Conservation (phyloP, 2,797 vertebrate genomes). For the Dallia pectoralis region DNA sequence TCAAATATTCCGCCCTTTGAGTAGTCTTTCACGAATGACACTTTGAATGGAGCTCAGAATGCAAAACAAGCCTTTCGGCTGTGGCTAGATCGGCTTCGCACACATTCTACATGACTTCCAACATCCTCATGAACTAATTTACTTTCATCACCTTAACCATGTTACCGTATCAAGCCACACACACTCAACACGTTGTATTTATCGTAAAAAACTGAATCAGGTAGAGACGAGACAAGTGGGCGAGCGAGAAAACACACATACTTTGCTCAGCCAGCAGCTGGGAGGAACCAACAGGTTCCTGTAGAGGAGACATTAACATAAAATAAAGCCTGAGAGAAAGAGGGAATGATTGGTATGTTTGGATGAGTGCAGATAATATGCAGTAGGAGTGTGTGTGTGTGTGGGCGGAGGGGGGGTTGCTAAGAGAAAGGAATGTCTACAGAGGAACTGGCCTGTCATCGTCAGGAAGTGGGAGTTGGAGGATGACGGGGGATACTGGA, state of each 20-base stretch:
- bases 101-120: not conserved
- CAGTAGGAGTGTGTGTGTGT: slow-evolving; percentile 17
- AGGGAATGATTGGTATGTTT: slow-evolving; percentile 57
- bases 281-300: slow-evolving; percentile 28
- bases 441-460: slow-evolving; percentile 78
- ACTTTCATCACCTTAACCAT: not conserved
- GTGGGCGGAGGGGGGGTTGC: slow-evolving; percentile 5
- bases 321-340: slow-evolving; percentile 54
- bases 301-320: slow-evolving; percentile 36
- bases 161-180: not conserved
- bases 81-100: not conserved
- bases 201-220: too few species aligned
- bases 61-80: not conserved
- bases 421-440: slow-evolving; percentile 60
- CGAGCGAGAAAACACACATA: too few species aligned
- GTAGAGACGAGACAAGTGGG: too few species aligned
- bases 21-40: not conserved
- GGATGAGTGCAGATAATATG: slow-evolving; percentile 47
- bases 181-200: not conserved
- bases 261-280: slow-evolving; percentile 2
- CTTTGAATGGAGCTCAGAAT: not conserved
- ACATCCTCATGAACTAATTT: not conserved
- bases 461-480: slow-evolving; percentile 77
- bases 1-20: not conserved
- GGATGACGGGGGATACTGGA: slow-evolving; percentile 46